Evolutionary conservation across 2,113 vertebrate genomes (phyloP).

Genomic region (Apteryx mantelli): DNA sequence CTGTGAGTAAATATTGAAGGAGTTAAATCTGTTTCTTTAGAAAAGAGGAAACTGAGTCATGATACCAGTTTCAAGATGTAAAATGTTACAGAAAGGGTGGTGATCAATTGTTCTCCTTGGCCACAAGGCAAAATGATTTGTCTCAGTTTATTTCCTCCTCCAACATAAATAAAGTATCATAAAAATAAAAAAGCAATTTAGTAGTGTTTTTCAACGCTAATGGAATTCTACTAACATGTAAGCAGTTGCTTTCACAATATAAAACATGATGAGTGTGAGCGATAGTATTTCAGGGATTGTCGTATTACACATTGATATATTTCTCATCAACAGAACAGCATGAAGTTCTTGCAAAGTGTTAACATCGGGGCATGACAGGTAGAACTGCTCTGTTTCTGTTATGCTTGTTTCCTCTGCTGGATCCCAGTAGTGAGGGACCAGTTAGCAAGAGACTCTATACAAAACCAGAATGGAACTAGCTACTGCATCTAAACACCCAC

Average conservation of each 20-base stretch:
- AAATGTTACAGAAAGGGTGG: neutral
- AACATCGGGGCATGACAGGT: neutral
- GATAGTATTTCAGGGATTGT: neutral
- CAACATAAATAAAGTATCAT: neutral
- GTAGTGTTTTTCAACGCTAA: neutral
- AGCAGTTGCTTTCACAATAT: neutral
- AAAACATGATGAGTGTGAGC: neutral
- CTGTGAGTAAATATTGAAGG: neutral
- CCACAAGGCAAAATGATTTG: neutral
- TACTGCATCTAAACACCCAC: neutral
- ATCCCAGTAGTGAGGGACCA: neutral
- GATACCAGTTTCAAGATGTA: neutral
- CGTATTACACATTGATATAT: neutral
- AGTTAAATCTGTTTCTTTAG: neutral
- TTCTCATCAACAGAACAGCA: neutral
- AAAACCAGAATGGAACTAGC: neutral
- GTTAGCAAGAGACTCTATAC: neutral
- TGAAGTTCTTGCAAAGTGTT: neutral
- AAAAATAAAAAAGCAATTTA: neutral
- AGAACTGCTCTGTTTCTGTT: neutral
- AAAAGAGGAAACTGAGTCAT: neutral
- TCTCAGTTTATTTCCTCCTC: neutral
- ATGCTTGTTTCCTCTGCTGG: neutral
- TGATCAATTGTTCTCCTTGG: neutral
- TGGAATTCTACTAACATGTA: neutral